Percentiles rank a stretch among this genome's conserved stretches.
phyloP scores from a whole-genome alignment of 2,888 invertebrate genomes.

The Mesopsocus fuscifrons region DNA sequence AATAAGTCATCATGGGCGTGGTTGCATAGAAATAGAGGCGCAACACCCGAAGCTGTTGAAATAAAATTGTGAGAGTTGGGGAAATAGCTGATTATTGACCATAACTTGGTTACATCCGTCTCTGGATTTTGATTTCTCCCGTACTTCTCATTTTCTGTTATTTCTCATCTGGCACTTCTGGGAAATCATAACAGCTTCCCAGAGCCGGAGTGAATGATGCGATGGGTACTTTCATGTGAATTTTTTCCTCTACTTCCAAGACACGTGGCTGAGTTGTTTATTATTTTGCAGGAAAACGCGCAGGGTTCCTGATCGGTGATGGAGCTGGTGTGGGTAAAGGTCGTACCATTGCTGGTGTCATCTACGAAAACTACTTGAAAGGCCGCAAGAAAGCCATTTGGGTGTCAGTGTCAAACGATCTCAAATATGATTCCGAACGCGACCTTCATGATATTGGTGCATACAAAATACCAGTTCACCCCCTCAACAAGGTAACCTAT shows the following conservation, averaged over 20 bases:
- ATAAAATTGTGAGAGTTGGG: too few relatives aligned
- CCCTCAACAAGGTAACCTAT: slow-evolving; percentile 70
- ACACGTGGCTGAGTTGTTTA: too few relatives aligned
- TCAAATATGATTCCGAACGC: slow-evolving; percentile 93
- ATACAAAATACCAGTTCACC: slow-evolving; percentile 63
- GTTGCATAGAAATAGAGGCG: too few relatives aligned
- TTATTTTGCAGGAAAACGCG: slow-evolving; percentile 6
- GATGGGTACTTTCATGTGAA: too few relatives aligned
- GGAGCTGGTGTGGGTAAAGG: slow-evolving; percentile 98
- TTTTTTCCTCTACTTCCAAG: too few relatives aligned
- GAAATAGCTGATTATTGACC: too few relatives aligned
- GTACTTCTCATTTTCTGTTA: slow-evolving; percentile 1
- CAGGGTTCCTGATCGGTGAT: slow-evolving; percentile 43
- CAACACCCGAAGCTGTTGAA: too few relatives aligned
- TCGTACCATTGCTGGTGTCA: slow-evolving; percentile 92
- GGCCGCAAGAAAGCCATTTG: slow-evolving; percentile 92
- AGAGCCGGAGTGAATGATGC: too few relatives aligned
- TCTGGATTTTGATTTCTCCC: not conserved
- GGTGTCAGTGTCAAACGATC: slow-evolving; percentile 96
- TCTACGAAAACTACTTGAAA: slow-evolving; percentile 89
- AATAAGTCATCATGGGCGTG: too few relatives aligned
- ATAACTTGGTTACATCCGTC: too few relatives aligned
- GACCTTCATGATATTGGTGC: slow-evolving; percentile 95
- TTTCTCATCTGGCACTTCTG: too few relatives aligned
- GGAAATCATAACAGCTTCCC: too few relatives aligned